A percentile compares a stretch with the other conserved stretches of the same genome.
These are phyloP conservation scores for Intellagama lesueurii DNA, from an alignment of 2,797 vertebrate genomes.

Conservation along the genomic window DNA sequence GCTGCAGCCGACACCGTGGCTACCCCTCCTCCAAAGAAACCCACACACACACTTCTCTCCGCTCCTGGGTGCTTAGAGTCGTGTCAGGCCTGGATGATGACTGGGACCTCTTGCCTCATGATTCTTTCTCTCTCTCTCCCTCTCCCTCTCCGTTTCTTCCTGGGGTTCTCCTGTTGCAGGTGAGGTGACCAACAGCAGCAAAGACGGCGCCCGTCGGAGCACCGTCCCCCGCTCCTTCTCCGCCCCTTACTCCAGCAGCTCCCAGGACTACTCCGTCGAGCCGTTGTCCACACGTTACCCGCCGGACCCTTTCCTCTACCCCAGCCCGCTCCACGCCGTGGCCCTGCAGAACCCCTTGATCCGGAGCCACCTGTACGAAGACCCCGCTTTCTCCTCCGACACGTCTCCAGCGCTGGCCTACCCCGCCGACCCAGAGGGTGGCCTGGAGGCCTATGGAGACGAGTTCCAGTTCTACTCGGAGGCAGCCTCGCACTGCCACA, in stretches of 20 bases:
- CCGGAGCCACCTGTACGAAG: slow-evolving; percentile 6
- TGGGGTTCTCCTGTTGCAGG: slow-evolving; percentile 62
- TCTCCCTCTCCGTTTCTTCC: slow-evolving; percentile 30
- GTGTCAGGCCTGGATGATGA: too few relatives aligned
- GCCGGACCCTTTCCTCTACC: slow-evolving; percentile 67
- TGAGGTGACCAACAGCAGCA: slow-evolving; percentile 61
- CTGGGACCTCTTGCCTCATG: too few relatives aligned
- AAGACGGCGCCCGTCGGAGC: slow-evolving; percentile 50
- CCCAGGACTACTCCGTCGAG: slow-evolving; percentile 78
- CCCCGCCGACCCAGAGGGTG: not conserved
- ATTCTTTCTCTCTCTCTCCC: slow-evolving; percentile 29
- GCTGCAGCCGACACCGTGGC: too few relatives aligned
- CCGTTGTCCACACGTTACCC: slow-evolving; percentile 15
- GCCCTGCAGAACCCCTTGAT: slow-evolving; percentile 71
- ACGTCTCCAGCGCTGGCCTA: not conserved
- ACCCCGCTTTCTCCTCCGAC: slow-evolving; percentile 12
- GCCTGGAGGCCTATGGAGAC: not conserved
- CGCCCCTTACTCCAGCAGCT: slow-evolving; percentile 81
- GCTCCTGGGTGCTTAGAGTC: too few relatives aligned
- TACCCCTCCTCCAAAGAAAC: too few relatives aligned
- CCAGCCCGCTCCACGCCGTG: slow-evolving; percentile 75
- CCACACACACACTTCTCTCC: too few relatives aligned
- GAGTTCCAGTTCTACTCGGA: slow-evolving; percentile 35
- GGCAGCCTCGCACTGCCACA: slow-evolving; percentile 56
- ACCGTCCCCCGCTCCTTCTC: slow-evolving; percentile 88